Evolutionary conservation across 2,888 invertebrate genomes (phyloP), one percentile per base, ranked within the genome.

Genomic region (Lasioglossum vierecki): DNA sequence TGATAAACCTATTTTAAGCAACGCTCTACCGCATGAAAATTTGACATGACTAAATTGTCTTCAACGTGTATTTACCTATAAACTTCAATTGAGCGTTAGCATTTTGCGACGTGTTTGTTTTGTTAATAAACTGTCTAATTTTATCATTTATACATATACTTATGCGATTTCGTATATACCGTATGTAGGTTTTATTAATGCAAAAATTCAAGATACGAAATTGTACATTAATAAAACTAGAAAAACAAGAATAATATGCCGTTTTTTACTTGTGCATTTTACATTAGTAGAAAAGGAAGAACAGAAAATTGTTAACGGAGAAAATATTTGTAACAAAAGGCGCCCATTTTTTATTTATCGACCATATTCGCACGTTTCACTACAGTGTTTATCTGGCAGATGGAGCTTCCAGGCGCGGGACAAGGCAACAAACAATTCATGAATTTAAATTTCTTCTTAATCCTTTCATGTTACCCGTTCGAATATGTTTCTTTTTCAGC

Each of bases 41-140:
- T 18, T 41, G 39, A n/a, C 11, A 22, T 53, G n/a, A 26, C 70
- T 49, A 39, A 30, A 30, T 30, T 53, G n/a, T 53, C 46, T 18
- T 60, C n/a, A n/a, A 60, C 15, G 41, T 46, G 41, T 6, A 13
- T 8, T 0, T 11, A 15, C 4, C 1, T 49, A 22, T 53, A 74
- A 75, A 75, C 13, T 71, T 49, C 41, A 84, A 63, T 79, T 76
- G 84, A 84, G 83, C 11, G 84, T 72, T 63, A 44, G 6, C 57
- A 39, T 79, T 22, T 63, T 46, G 15, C n/a, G 35, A 18, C 44
- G 60, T 74, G n/a, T 74, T 77, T 84, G 73, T 44, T 74, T 44
- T 46, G n/a, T 9, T 13, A 63, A 22, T 46, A 22, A 18, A 6
- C 26, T 46, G 22, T 22, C 9, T 68, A 35, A 68, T 39, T 39